Evolutionary conservation across 2,797 vertebrate genomes (phyloP).

Genomic region (Cheracebus regulus): DNA sequence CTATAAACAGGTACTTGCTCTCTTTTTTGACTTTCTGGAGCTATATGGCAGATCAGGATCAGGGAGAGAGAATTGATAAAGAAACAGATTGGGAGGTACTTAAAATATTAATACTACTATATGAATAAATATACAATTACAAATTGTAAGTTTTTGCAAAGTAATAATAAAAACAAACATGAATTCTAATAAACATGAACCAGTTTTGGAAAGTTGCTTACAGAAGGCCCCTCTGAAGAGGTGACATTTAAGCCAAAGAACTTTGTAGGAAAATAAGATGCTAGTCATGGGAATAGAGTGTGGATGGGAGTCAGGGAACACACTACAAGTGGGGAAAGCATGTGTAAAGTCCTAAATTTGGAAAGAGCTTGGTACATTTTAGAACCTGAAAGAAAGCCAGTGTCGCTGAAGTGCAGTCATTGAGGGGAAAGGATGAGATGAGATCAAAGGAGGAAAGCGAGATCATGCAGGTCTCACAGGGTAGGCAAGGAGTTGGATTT

Average conservation of each 20-base stretch:
- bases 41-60: neutral
- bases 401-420: neutral
- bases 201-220: conserved; percentile 5
- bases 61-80: neutral
- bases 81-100: neutral
- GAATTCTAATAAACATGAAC: neutral
- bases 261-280: conserved; percentile 29
- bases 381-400: conserved; percentile 11
- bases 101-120: neutral
- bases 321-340: conserved; percentile 28
- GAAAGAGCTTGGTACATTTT: conserved; percentile 44
- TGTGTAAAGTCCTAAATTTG: conserved; percentile 53
- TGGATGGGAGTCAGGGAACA: neutral
- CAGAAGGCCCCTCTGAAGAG: neutral
- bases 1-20: neutral
- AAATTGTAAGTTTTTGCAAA: neutral
- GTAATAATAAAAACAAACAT: neutral
- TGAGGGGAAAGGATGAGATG: neutral
- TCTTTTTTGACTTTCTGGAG: neutral
- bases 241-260: conserved; percentile 25
- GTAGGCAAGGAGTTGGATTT: neutral
- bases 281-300: neutral
- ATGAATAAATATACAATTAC: neutral
- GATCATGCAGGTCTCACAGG: neutral
- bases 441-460: neutral